These are phyloP conservation scores for Macrochelys suwanniensis DNA, from an alignment of 2,797 vertebrate species.

Conservation along the genomic window DNA sequence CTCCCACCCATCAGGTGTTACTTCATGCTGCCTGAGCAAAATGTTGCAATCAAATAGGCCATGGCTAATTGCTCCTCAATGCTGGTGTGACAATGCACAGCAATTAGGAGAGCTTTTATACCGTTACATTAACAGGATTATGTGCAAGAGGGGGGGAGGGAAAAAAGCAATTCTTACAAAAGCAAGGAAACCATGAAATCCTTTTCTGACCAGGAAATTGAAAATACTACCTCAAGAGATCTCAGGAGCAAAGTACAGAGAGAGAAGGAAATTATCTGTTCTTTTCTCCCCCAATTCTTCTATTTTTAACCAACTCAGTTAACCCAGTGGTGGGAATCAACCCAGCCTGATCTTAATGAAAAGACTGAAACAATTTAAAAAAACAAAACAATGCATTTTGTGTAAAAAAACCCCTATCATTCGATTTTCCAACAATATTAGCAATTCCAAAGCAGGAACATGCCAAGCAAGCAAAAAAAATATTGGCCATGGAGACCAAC, in stretches of 20 bases:
- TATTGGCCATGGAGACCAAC: neutral
- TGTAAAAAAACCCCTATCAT: neutral
- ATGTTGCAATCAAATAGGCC: accelerated
- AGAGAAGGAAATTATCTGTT: accelerated
- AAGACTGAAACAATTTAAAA: neutral
- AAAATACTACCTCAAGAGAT: accelerated
- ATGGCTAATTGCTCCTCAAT: neutral
- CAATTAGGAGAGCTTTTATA: neutral
- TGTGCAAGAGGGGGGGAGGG: neutral
- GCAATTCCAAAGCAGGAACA: neutral
- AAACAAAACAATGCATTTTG: neutral
- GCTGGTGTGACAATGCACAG: neutral
- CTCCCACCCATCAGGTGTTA: neutral
- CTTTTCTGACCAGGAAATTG: neutral
- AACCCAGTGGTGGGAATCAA: neutral
- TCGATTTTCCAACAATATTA: neutral
- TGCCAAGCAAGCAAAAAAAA: neutral
- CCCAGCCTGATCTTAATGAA: neutral
- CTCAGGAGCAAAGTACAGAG: neutral
- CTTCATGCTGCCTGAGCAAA: neutral
- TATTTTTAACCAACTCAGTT: neutral
- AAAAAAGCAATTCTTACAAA: neutral
- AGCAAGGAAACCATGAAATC: neutral
- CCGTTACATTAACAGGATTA: neutral
- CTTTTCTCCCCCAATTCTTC: neutral